Evolutionary conservation across 2,888 invertebrate genomes (phyloP).

Genomic region (Balanococcus diminutus): DNA sequence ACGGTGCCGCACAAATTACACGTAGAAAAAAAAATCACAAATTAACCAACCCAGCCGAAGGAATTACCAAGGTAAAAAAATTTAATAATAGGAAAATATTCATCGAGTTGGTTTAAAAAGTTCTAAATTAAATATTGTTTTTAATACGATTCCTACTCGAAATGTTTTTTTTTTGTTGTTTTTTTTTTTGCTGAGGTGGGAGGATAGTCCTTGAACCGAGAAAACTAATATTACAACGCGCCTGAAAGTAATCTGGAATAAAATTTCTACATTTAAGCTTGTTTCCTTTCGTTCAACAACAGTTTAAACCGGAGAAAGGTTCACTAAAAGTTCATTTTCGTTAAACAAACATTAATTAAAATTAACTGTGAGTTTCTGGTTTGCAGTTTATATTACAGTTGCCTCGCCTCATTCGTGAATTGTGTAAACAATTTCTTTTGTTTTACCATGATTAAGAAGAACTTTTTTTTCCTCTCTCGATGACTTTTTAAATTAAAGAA

Average conservation of each 20-base stretch:
- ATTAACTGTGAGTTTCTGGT: slow-evolving; percentile 45
- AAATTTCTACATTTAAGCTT: slow-evolving; percentile 41
- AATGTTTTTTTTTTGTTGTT: background rate
- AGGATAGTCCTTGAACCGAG: background rate
- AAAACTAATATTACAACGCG: slow-evolving; percentile 33
- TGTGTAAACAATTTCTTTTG: slow-evolving; percentile 35
- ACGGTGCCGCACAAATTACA: background rate
- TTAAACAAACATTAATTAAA: slow-evolving; percentile 52
- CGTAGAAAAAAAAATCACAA: background rate
- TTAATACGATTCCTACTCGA: slow-evolving; percentile 11
- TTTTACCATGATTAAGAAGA: slow-evolving; percentile 40
- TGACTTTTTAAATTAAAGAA: slow-evolving; percentile 40
- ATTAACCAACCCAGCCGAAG: background rate
- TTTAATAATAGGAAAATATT: background rate
- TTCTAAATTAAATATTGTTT: slow-evolving; percentile 37
- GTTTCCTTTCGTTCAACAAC: slow-evolving; percentile 26
- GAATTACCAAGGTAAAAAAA: background rate
- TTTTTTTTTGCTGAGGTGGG: too few relatives aligned
- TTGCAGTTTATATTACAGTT: slow-evolving; percentile 38
- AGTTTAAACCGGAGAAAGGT: slow-evolving; percentile 19
- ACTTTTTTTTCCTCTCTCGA: slow-evolving; percentile 13
- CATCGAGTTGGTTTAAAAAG: background rate
- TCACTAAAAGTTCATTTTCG: slow-evolving; percentile 48
- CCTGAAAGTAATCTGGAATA: slow-evolving; percentile 33
- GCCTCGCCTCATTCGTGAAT: slow-evolving; percentile 36